Evolutionary conservation across 2,888 invertebrate genomes (phyloP), one percentile per base, ranked within the genome.

Genomic region (Lasioglossum marginatum): DNA sequence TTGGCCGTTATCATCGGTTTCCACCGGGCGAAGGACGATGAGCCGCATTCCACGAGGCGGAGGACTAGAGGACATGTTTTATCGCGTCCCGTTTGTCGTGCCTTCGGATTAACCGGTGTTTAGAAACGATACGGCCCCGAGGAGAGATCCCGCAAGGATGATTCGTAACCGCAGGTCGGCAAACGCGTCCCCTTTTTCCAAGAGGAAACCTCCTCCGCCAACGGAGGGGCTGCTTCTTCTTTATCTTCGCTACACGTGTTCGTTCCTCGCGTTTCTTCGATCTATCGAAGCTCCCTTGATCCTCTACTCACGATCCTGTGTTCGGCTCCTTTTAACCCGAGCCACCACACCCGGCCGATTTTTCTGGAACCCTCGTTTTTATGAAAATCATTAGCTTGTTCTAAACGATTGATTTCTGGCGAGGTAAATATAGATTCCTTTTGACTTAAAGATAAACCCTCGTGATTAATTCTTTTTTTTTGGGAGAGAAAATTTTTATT

Each of bases 101-200:
- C 86, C 90, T 93, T 88, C 89, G 92, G 93, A 94, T 94, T 94
- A 94, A 92, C 87, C 87, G 77, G 71, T 93, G 89, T 93, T 93
- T 91, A 91, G 86, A 91, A 89, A 89, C 86, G 90, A 91, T 90
- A 88, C 86, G 77, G 74, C 75, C 81, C 5, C 10, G 37, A 34
- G 14, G 16, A 73, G 73, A 76, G 87, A 86, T 91, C 85, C 72
- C 72, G 71, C 57, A 73, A 82, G 74, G 86, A 83, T 81, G 73
- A 87, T 87, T 89, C 87, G 86, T 89, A 88, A 86, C 82, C 85
- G 89, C 88, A 90, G 90, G 88, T 89, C 88, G 79, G 52, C 66
- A 52, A 19, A 37, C 81, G 37, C 87, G 82, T 71, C 63, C 81
- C 80, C 81, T 79, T 77, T 68, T 76, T 40, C 68, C 57, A 19